Conservation (phyloP, 2,113 vertebrate species). For the Aythya baeri region DNA sequence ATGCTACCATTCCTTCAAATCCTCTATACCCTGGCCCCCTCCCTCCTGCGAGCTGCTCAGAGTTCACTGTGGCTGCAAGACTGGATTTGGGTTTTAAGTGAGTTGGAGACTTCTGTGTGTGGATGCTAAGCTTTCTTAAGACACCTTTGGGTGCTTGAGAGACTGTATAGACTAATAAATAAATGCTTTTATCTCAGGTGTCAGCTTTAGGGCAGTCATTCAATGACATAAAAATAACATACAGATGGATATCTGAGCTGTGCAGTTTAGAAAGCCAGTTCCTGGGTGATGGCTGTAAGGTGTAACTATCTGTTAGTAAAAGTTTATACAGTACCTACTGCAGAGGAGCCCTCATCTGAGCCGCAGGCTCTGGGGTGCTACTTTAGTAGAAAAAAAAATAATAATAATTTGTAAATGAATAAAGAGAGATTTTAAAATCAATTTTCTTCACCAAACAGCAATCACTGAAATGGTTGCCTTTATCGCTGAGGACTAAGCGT, state of each 20-base stretch:
- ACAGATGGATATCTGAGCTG: background rate
- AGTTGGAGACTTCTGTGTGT: background rate
- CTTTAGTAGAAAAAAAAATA: background rate
- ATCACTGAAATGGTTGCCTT: slow-evolving; percentile 20
- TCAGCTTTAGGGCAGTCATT: background rate
- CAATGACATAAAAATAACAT: background rate
- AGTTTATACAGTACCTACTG: background rate
- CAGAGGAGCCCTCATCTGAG: background rate
- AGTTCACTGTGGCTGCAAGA: background rate
- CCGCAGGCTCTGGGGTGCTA: background rate
- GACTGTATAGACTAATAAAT: background rate
- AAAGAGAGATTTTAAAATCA: slow-evolving; percentile 31
- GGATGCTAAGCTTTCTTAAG: background rate
- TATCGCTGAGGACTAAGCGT: background rate
- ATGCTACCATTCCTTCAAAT: background rate
- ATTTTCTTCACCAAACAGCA: slow-evolving; percentile 31
- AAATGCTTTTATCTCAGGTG: background rate
- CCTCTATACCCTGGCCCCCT: background rate
- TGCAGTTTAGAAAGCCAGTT: background rate
- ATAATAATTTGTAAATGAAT: slow-evolving; percentile 11
- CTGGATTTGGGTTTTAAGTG: background rate
- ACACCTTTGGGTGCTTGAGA: background rate
- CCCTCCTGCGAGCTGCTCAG: background rate
- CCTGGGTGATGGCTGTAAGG: background rate
- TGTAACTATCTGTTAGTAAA: background rate